These are phyloP conservation scores for Prosapia bicincta DNA, from an alignment of 2,888 invertebrate genomes.

Conservation along the genomic window DNA sequence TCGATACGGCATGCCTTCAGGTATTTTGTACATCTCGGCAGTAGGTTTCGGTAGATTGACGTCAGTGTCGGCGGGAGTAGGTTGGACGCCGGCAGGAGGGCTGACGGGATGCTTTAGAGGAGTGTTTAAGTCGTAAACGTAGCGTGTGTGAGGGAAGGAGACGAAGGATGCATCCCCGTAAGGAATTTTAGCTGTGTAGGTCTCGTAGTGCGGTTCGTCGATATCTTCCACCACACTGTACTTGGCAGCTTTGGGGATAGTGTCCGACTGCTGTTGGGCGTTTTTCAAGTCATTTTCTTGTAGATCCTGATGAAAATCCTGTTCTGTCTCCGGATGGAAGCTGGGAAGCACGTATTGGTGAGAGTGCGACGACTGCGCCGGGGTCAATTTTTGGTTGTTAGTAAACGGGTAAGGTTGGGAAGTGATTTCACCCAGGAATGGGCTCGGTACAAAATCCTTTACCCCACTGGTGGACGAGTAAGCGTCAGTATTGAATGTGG, in stretches of 20 bases:
- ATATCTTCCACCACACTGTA: background rate
- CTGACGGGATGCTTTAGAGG: background rate
- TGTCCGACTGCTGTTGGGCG: background rate
- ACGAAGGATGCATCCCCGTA: background rate
- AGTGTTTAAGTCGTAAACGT: background rate
- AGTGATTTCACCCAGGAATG: background rate
- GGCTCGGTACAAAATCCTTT: background rate
- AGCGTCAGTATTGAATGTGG: background rate
- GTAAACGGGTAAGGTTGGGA: background rate
- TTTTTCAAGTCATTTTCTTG: background rate
- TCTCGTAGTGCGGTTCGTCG: background rate
- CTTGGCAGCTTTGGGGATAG: background rate
- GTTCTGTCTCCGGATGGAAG: background rate
- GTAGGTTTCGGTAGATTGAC: background rate
- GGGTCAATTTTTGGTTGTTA: background rate
- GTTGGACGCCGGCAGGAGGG: background rate
- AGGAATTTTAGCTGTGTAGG: background rate
- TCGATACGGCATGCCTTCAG: background rate
- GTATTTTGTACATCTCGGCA: background rate
- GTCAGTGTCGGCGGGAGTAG: background rate
- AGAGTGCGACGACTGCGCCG: background rate
- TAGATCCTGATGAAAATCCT: background rate
- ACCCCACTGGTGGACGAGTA: background rate
- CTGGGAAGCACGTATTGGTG: background rate
- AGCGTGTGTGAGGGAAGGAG: background rate